Evolutionary conservation across 2,888 invertebrate genomes (phyloP).

Genomic region (Tenthredo mesomela): DNA sequence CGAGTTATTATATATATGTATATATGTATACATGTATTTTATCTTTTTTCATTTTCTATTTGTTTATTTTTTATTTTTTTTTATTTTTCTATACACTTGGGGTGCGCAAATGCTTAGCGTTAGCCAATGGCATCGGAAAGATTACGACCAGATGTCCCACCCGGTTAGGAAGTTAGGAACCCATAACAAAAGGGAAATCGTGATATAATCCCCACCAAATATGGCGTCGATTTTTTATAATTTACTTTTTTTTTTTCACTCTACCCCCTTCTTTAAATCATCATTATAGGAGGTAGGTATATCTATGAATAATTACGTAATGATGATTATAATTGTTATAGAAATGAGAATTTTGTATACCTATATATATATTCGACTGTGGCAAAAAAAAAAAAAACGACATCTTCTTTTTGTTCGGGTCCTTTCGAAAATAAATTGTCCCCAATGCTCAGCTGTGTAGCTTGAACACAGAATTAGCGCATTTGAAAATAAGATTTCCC

Average conservation of each 20-base stretch:
- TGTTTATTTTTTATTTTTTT: too few relatives aligned
- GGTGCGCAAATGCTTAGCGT: constrained; percentile 20
- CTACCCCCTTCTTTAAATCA: neutral
- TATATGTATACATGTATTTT: neutral
- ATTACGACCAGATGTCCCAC: constrained; percentile 42
- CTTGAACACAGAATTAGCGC: too few relatives aligned
- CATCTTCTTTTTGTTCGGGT: too few relatives aligned
- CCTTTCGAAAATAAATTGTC: too few relatives aligned
- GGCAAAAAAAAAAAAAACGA: too few relatives aligned
- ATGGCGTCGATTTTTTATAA: constrained; percentile 25
- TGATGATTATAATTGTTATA: neutral
- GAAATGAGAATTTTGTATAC: neutral
- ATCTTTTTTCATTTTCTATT: neutral
- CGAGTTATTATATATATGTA: neutral
- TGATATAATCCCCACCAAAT: constrained; percentile 8
- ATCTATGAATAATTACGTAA: neutral
- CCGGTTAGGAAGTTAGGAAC: neutral
- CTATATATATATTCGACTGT: too few relatives aligned
- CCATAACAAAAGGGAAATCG: neutral
- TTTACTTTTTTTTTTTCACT: neutral
- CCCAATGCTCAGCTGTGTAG: too few relatives aligned
- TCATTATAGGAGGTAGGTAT: neutral
- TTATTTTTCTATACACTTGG: neutral
- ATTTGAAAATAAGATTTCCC: too few relatives aligned
- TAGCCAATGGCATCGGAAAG: constrained; percentile 28